Conservation (phyloP, 2,797 vertebrate genomes). For the Microhierax caerulescens region DNA sequence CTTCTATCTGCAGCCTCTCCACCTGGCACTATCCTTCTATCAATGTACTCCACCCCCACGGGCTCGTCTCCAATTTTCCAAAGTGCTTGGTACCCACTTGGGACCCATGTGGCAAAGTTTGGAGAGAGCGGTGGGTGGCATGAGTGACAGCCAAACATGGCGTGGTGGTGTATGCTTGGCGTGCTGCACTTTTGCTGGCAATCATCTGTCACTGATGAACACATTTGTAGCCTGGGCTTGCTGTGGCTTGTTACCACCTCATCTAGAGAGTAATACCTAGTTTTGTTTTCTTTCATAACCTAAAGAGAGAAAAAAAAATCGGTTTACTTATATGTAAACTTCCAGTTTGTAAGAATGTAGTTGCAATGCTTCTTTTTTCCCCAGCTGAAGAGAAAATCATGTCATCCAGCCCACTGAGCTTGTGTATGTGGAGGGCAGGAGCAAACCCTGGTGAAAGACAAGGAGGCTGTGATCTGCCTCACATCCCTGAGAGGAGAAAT, state of each 20-base stretch:
- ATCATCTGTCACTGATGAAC: neutral
- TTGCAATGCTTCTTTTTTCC: neutral
- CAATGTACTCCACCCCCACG: rapidly evolving
- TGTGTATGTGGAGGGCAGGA: neutral
- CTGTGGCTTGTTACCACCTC: neutral
- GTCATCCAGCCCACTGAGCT: neutral
- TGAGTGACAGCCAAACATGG: neutral
- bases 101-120: neutral
- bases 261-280: neutral
- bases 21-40: conserved; percentile 8
- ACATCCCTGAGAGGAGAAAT: neutral
- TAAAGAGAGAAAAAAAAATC: neutral
- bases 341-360: neutral
- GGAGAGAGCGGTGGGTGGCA: neutral
- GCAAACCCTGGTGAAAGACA: neutral
- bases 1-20: neutral
- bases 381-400: neutral
- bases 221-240: neutral
- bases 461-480: neutral
- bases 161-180: rapidly evolving
- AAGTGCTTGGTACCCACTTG: neutral
- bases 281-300: neutral
- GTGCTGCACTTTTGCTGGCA: neutral
- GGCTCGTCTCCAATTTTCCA: neutral
- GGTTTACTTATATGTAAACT: neutral